These are phyloP conservation scores for Oxyura jamaicensis DNA, from an alignment of 2,113 vertebrate species.

Conservation along the genomic window DNA sequence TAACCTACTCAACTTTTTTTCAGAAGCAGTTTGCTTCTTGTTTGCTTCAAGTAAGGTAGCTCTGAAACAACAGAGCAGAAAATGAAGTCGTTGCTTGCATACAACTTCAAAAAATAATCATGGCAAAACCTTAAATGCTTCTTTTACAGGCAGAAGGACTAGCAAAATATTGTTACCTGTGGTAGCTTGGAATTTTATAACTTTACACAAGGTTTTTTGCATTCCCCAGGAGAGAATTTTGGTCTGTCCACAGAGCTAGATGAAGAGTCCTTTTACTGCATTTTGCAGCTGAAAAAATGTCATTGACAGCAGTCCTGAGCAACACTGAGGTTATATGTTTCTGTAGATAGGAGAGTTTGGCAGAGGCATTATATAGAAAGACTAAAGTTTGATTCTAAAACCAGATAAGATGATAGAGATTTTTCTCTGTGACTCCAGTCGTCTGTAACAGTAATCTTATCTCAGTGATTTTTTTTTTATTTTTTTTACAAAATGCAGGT, in stretches of 20 bases:
- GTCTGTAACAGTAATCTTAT: background rate
- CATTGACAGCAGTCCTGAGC: background rate
- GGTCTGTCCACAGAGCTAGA: constrained; percentile 47
- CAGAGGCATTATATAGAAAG: background rate
- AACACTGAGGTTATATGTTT: background rate
- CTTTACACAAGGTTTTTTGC: constrained; percentile 58
- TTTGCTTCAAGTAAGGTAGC: background rate
- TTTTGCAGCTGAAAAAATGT: constrained; percentile 45
- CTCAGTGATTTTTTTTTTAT: background rate
- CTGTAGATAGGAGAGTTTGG: background rate
- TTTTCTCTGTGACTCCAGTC: background rate
- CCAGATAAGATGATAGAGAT: background rate
- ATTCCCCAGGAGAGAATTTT: constrained; percentile 61
- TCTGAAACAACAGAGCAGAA: constrained; percentile 10
- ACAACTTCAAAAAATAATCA: constrained; percentile 23
- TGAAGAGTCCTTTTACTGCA: constrained; percentile 12
- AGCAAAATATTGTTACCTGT: constrained; percentile 50
- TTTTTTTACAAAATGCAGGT: background rate
- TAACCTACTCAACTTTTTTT: background rate
- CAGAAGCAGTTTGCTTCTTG: no score
- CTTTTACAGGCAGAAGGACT: no score
- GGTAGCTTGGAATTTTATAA: constrained; percentile 61
- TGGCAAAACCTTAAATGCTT: constrained; percentile 26
- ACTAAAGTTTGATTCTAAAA: constrained; percentile 3
- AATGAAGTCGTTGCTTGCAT: background rate